Evolutionary conservation across 2,888 invertebrate genomes (phyloP), one percentile per base, ranked within the genome.

Genomic region (Scaptomyza cyrtandrae): DNA sequence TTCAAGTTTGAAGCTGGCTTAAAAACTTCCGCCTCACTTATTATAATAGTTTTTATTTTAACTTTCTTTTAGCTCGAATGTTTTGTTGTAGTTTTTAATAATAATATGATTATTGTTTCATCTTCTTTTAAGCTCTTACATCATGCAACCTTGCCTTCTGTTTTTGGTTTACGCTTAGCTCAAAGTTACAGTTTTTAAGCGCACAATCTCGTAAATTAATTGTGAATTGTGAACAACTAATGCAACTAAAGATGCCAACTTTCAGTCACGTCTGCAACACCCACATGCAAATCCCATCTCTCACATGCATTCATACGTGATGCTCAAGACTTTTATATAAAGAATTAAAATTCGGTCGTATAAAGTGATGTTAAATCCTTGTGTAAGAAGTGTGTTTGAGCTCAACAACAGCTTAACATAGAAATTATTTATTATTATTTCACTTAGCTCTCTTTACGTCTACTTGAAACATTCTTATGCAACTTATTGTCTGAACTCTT

Each of bases 261-360:
- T 80, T 65, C 70, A 80, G 80, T 80, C 84, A 78, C 75, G 80
- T 80, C 67, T 71, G 67, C 37, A 46, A 41, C 59, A 19, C 6
- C 48, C 41, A 66, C 70, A 70, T 70, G 62, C 46, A 52, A 65
- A n/a, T 19, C 53, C 13, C 39, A 16, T 5, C 16, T 5, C 5
- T 16, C 9, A 39, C 39, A 39, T 16, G 5, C 16, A 11, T 13
- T 14, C 27, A 13, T 14, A 11, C 24, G 11, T 46, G 6, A 31
- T 55, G 31, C 33, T 9, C 29, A 49, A 11, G 14, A 24, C 6
- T 49, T 49, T 4, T 1, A 1, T 4, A 14, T 14, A 16, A 16
- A 10, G 41, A 41, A 41, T 49, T 24, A 35, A 35, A 50, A 56
- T 35, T 6, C 24, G 24, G 6, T 3, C 24, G 13, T 11, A 35